These are phyloP conservation scores for Hypselothyrea guttata DNA, from an alignment of 2,888 invertebrate genomes.

Conservation along the genomic window DNA sequence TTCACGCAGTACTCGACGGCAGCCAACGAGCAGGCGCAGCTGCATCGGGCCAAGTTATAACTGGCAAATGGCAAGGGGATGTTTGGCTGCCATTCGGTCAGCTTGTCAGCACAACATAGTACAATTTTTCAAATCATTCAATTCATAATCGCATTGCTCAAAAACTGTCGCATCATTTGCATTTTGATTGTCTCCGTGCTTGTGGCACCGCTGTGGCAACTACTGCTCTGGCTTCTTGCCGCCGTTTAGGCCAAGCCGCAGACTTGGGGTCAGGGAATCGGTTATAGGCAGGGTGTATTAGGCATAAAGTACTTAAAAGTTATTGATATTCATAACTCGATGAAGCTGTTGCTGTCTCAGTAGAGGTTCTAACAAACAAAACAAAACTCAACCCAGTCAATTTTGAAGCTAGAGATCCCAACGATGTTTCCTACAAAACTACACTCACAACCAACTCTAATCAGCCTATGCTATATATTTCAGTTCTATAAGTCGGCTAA, in stretches of 20 bases:
- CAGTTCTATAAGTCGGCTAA: conserved; percentile 4
- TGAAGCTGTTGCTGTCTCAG: too few relatives aligned
- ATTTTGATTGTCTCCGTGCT: conserved; percentile 70
- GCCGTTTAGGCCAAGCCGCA: conserved; percentile 10
- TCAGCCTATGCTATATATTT: too few relatives aligned
- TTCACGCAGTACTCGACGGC: conserved; percentile 78
- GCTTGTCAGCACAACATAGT: conserved; percentile 39
- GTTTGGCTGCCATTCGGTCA: conserved; percentile 9
- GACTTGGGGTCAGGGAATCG: too few relatives aligned
- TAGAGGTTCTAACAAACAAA: too few relatives aligned
- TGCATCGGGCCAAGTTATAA: conserved; percentile 80
- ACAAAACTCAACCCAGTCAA: conserved; percentile 23
- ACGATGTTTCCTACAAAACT: conserved; percentile 12
- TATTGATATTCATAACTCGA: conserved; percentile 44
- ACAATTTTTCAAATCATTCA: conserved; percentile 58
- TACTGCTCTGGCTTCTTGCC: conserved; percentile 60
- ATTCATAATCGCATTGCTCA: conserved; percentile 58
- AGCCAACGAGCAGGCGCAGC: conserved; percentile 62
- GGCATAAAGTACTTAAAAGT: background rate
- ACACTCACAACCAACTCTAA: background rate
- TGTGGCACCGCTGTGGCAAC: conserved; percentile 66
- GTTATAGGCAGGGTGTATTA: background rate
- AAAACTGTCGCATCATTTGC: conserved; percentile 73
- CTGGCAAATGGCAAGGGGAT: conserved; percentile 61
- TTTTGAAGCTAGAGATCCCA: conserved; percentile 32